Conservation (phyloP, 1,140 invertebrate genomes). For the Drosophila seguyi region DNA sequence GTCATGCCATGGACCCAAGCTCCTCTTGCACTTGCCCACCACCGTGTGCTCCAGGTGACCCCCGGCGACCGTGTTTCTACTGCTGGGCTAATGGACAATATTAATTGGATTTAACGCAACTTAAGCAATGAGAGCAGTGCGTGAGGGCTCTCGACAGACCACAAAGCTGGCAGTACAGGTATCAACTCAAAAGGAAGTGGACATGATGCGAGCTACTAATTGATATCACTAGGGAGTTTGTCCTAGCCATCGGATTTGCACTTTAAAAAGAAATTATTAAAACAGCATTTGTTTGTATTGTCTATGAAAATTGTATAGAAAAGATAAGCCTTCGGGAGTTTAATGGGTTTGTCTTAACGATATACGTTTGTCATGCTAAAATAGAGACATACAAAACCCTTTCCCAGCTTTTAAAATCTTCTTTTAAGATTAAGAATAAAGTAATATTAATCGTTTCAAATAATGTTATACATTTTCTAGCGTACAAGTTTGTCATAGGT, state of each 20-base stretch:
- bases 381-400: not conserved
- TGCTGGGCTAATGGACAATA: conserved; percentile 31
- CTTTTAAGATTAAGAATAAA: too few species aligned
- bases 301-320: not conserved
- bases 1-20: conserved; percentile 34
- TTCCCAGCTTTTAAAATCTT: too few species aligned
- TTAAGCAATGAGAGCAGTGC: conserved; percentile 58
- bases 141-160: conserved; percentile 10
- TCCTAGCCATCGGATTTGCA: not conserved
- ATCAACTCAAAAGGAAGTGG: conserved; percentile 1
- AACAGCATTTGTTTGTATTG: not conserved
- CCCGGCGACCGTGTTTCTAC: conserved; percentile 1
- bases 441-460: too few species aligned
- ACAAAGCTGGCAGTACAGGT: not conserved
- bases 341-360: not conserved
- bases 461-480: too few species aligned
- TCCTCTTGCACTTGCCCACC: conserved; percentile 37
- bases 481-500: too few species aligned
- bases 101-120: conserved; percentile 78
- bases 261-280: not conserved
- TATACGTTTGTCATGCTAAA: too few species aligned
- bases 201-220: not conserved
- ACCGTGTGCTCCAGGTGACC: conserved; percentile 18
- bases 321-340: too few species aligned
- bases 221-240: not conserved